Evolutionary conservation across 2,113 vertebrate species (phyloP), one percentile per base, ranked within the genome.

Genomic region (Ammodytes dubius): DNA sequence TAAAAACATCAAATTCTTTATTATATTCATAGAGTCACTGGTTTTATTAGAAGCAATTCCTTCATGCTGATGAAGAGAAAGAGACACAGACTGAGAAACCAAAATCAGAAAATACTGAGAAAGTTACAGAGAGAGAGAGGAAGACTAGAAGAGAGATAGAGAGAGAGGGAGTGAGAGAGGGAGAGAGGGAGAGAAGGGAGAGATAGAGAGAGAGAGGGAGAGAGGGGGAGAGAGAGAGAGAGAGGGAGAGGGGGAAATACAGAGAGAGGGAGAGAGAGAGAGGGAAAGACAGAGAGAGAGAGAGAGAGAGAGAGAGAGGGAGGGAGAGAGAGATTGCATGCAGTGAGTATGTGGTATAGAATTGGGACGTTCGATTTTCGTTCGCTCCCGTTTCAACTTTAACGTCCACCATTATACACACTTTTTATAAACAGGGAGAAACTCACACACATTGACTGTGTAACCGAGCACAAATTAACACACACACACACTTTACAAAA

Each of bases 1-100:
- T 35, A 85, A 87, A 94, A 93, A 92, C 95, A 96, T 90, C 93
- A 90, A 95, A 89, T 83, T 83, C 84, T 94, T 96, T 95, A 95
- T 94, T 94, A 89, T 92, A 89, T 90, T 87, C 74, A 93, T 88
- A 80, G 80, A 87, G 80, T 78, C 58, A 88, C 86, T 84, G 49
- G 89, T 92, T 87, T 88, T 81, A 87, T 90, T 80, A 85, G 86
- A 88, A 88, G 88, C 89, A 89, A 91, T 91, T 93, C 68, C 27
- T 27, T 27, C 94, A 94, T 95, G 93, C 94, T 92, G 87, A 89
- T 78, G 80, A 87, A 77, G 76, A 84, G 82, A 82, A 27, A 81
- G 86, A 88, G 88, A 93, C 82, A 93, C 78, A 88, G 68, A 91
- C 50, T 52, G 82, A 91, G 93, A 91, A 84, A 76, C 50, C 6